Conservation (phyloP, 2,113 vertebrate genomes). For the Phalacrocorax brasilianus region DNA sequence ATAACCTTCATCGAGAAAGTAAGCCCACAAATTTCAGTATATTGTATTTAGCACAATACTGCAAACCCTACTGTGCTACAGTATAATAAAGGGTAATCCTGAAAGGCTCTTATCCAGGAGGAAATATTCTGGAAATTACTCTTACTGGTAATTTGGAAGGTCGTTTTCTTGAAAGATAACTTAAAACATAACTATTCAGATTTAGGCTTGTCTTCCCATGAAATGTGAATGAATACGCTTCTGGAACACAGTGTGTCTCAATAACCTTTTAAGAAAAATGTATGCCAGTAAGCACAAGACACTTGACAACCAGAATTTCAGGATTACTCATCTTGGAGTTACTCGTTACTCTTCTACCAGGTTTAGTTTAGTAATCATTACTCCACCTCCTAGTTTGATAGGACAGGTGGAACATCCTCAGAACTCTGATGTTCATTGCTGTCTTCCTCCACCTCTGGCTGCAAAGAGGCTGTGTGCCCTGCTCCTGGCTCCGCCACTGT, state of each 20-base stretch:
- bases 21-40: not conserved
- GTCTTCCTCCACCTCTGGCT: not conserved
- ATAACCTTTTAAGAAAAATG: not conserved
- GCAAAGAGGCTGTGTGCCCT: too few species aligned
- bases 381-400: not conserved
- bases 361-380: not conserved
- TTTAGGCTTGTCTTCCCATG: not conserved
- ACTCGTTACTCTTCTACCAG: not conserved
- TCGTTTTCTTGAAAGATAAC: not conserved
- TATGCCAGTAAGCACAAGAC: not conserved
- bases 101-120: not conserved
- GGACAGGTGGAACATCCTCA: not conserved
- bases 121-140: not conserved
- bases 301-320: not conserved
- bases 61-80: not conserved
- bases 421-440: not conserved
- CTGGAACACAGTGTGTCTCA: not conserved
- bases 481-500: not conserved
- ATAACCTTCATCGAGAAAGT: not conserved
- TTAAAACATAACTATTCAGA: not conserved
- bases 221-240: not conserved
- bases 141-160: not conserved
- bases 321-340: not conserved
- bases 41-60: not conserved
- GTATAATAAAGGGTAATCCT: not conserved